Evolutionary conservation across 1,140 invertebrate genomes (phyloP), one percentile per base, ranked within the genome.

Genomic region (Pachypsylla venusta): DNA sequence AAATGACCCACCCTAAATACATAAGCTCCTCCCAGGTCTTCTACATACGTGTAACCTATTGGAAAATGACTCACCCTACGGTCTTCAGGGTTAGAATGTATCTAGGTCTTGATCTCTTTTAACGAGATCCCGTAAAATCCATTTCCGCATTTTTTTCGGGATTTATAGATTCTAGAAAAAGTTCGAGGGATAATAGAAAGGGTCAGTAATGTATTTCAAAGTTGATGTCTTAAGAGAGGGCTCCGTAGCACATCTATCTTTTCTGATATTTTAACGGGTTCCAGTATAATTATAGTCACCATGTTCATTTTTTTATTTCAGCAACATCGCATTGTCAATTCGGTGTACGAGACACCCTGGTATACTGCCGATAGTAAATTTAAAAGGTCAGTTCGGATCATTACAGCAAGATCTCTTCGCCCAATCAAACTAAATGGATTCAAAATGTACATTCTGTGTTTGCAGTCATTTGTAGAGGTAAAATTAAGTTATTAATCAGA

Each of bases 261-360:
- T 7, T 35, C n/a, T 35, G 7, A 35, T 10, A 10, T 35, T 35
- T n/a, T 35, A 35, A 10, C 30, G n/a, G n/a, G n/a, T n/a, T 35
- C n/a, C 30, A 10, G 7, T 10, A 35, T 10, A 35, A 35, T 10
- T 35, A 35, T 35, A 10, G 30, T n/a, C 30, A 35, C 7, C n/a
- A 7, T 35, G 7, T 35, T 35, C 30, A n/a, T 4, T 19, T 48
- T 48, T 10, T 4, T 22, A 14, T 58, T 22, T 53, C 53, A 62
- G 61, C 57, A 59, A 25, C 20, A 55, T 19, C 25, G 25, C 25
- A 57, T 62, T 2, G 42, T 20, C 14, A 35, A 60, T 13, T 57
- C 58, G 5, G n/a, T 40, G 7, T 62, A 62, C 58, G 26, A 42
- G 7, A 26, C 58, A 0, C 42, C 53, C 0, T 62, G 61, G 61